phyloP scores from a whole-genome alignment of 2,797 vertebrate genomes.

The Vipera latastei region DNA sequence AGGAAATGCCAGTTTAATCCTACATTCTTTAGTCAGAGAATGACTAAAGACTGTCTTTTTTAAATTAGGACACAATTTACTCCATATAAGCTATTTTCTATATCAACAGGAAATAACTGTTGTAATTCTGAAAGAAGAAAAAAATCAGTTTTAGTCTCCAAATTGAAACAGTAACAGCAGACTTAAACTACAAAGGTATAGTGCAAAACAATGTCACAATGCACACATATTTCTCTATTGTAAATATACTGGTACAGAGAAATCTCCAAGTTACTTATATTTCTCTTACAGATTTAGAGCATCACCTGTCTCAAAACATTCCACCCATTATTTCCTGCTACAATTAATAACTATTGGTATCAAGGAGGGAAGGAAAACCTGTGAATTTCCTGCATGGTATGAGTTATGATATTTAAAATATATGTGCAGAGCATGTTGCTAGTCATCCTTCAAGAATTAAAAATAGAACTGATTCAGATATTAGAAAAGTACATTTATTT shows the following conservation, averaged over 20 bases:
- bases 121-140: neutral
- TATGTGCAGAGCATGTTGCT: neutral
- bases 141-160: neutral
- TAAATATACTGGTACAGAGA: neutral
- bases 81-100: neutral
- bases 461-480: neutral
- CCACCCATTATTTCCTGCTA: neutral
- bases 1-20: neutral
- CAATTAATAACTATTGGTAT: neutral
- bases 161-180: neutral
- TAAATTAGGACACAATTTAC: neutral
- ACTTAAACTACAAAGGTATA: neutral
- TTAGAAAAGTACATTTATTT: neutral
- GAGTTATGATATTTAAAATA: neutral
- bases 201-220: neutral
- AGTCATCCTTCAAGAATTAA: neutral
- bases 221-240: neutral
- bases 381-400: neutral
- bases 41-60: neutral
- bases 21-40: neutral
- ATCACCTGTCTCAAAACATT: constrained; percentile 1
- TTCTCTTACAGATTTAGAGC: neutral
- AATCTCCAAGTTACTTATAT: neutral
- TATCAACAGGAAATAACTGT: neutral
- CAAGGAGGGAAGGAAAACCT: neutral